Base-by-base conservation (phyloP, 2,888 invertebrate species). In the Melieria picta region DNA sequence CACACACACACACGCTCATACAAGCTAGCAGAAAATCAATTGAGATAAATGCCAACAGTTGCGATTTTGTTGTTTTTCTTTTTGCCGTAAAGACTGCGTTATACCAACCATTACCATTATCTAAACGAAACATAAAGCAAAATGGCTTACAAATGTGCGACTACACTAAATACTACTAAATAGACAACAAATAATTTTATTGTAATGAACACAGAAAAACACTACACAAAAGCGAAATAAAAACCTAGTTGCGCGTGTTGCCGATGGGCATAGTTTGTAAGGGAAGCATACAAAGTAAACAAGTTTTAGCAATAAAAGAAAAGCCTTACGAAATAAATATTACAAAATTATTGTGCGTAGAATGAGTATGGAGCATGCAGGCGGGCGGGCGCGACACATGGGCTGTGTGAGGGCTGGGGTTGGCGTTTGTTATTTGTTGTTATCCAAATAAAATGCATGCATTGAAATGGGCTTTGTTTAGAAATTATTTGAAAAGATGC, bases 21-120 rank as follows among this genome's bases (percentile, higher is more conserved):
- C 30, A 2, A 30, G 30, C 30, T 30, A 30, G 30, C 30, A 30
- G 30, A 2, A 30, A 30, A 30, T 30, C 30, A 30, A 30, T 30
- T 30, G 30, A 30, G 30, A 30, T 30, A 30, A 30, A 30, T 30
- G 30, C 30, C 30, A 30, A 30, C 30, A 30, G 30, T 30, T 30
- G 30, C 30, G 63, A 69, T 65, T 72, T 69, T 71, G 73, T 74
- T 56, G 69, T 60, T 73, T 58, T 82, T 82, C 79, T 75, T 83
- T 84, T 83, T 84, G 85, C 85, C 84, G 81, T 82, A 83, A 85
- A 85, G 85, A 85, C 85, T 85, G 85, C 85, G 83, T 84, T 84
- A 84, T 84, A 85, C 83, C 84, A 85, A 84, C 83, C 79, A 82
- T 80, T 79, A 65, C 60, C 58, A 67, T 67, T 67, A 67, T 61